Evolutionary conservation across 2,797 vertebrate species (phyloP).

Genomic region (Diglossa cyanea): DNA sequence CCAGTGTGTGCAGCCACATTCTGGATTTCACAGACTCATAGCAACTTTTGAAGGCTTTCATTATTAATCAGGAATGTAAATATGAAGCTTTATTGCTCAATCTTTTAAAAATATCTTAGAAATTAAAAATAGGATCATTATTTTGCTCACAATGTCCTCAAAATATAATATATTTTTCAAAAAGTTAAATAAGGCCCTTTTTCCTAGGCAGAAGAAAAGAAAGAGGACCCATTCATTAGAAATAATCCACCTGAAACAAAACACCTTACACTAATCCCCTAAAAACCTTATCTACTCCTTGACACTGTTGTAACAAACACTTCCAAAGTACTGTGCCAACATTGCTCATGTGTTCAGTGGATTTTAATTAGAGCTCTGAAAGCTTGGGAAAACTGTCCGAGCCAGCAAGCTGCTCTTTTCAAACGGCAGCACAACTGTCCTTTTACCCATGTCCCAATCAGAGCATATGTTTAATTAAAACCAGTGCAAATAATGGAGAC

Average conservation of each 20-base stretch:
- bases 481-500: slow-evolving; percentile 20
- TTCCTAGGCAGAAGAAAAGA: not conserved
- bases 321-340: slow-evolving; percentile 52
- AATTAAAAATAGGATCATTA: not conserved
- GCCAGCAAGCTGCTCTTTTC: slow-evolving; percentile 14
- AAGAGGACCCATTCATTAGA: slow-evolving; percentile 44
- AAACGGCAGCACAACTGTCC: slow-evolving; percentile 20
- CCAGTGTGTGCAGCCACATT: not conserved
- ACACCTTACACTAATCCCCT: slow-evolving; percentile 62
- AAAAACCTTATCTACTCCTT: slow-evolving; percentile 71
- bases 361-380: slow-evolving; percentile 63
- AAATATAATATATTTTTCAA: not conserved
- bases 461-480: slow-evolving; percentile 50
- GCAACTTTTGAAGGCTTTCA: not conserved
- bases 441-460: not conserved
- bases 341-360: slow-evolving; percentile 56
- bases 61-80: not conserved
- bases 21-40: not conserved
- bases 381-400: slow-evolving; percentile 36
- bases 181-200: not conserved
- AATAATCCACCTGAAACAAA: slow-evolving; percentile 69
- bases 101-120: not conserved
- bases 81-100: not conserved
- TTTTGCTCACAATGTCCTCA: not conserved
- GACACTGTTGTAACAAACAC: slow-evolving; percentile 61